phyloP scores from a whole-genome alignment of 2,888 invertebrate species.

The Lasiommata megera region DNA sequence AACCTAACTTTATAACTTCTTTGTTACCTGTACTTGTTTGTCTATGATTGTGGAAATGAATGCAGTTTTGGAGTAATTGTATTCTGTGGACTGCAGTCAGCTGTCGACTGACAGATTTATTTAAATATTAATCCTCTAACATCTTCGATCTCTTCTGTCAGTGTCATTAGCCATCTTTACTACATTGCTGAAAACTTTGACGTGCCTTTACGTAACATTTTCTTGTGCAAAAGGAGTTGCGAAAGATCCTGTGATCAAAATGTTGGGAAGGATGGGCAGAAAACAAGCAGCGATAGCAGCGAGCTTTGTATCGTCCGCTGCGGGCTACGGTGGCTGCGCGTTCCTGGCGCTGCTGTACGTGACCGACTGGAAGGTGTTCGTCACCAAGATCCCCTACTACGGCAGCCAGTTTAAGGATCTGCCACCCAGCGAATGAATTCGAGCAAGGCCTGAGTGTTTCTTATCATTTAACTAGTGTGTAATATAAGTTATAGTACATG shows the following conservation, averaged over 20 bases:
- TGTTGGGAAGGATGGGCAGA: conserved; percentile 79
- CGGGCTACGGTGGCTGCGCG: conserved; percentile 85
- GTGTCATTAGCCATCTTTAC: too few relatives aligned
- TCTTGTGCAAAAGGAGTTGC: not conserved
- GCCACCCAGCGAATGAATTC: conserved; percentile 46
- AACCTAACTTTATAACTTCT: too few relatives aligned
- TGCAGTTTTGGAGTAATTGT: too few relatives aligned
- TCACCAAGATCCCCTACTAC: conserved; percentile 88
- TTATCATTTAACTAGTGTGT: conserved; percentile 36
- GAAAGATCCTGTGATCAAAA: conserved; percentile 39
- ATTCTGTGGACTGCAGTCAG: too few relatives aligned
- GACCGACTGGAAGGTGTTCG: conserved; percentile 90
- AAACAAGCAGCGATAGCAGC: conserved; percentile 82
- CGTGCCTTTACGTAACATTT: conserved; percentile 11
- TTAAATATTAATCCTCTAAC: too few relatives aligned
- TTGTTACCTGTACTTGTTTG: too few relatives aligned
- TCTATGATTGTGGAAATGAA: too few relatives aligned
- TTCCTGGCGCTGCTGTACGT: conserved; percentile 83
- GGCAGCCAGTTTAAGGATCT: conserved; percentile 84
- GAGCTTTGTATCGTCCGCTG: conserved; percentile 78
- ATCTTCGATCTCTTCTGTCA: too few relatives aligned
- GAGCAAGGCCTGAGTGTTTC: conserved; percentile 31
- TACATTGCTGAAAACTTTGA: too few relatives aligned
- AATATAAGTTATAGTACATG: conserved; percentile 37
- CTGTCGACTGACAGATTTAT: too few relatives aligned